Evolutionary conservation across 2,113 vertebrate species (phyloP).

Genomic region (Notothenia coriiceps): DNA sequence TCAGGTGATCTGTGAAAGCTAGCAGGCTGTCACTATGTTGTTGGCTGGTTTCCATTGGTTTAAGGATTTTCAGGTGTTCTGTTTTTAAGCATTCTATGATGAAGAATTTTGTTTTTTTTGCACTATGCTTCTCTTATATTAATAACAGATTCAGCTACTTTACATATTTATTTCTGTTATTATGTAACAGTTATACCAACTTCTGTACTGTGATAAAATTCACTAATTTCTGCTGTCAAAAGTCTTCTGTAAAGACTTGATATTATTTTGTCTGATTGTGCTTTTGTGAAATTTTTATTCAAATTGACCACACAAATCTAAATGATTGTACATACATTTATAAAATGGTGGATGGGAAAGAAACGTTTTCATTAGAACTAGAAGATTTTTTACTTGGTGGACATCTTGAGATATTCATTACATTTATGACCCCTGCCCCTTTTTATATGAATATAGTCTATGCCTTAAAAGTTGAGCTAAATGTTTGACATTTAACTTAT

Average conservation of each 20-base stretch:
- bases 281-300: constrained; percentile 3
- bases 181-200: constrained; percentile 6
- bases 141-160: constrained; percentile 2
- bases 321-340: constrained; percentile 1
- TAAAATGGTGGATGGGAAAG: neutral
- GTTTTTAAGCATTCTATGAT: constrained; percentile 15
- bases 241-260: neutral
- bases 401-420: neutral
- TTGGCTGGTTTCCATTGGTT: constrained; percentile 9
- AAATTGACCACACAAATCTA: neutral
- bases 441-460: too few relatives aligned
- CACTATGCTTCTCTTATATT: constrained; percentile 47
- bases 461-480: neutral
- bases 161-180: constrained; percentile 59
- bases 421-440: neutral
- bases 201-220: constrained; percentile 7
- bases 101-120: constrained; percentile 21
- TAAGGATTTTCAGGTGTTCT: constrained; percentile 19
- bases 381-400: constrained; percentile 2
- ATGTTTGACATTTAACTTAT: neutral
- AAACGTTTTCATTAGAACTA: neutral
- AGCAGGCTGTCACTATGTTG: constrained; percentile 29
- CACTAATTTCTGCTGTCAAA: constrained; percentile 2
- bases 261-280: neutral
- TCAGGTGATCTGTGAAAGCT: constrained; percentile 22